Evolutionary conservation across 2,113 vertebrate genomes (phyloP).

Genomic region (Paracyprichromis sp.): DNA sequence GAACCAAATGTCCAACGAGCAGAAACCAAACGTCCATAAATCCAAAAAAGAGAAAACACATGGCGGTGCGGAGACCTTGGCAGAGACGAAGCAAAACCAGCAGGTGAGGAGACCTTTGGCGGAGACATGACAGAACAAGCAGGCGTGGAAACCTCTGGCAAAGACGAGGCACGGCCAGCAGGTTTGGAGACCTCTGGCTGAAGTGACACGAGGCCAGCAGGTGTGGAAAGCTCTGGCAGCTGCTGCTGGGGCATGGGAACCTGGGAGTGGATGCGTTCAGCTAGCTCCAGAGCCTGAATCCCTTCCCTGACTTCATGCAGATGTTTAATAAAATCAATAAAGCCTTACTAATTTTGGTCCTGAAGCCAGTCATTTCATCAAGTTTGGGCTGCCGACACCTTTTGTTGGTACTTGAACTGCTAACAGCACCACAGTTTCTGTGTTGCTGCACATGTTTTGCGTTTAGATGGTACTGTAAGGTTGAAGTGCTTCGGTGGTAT

Average conservation of each 20-base stretch:
- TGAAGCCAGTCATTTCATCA: background rate
- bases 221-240: background rate
- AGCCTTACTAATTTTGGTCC: background rate
- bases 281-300: background rate
- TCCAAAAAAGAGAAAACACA: background rate
- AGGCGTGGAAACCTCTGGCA: background rate
- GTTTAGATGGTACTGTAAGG: background rate
- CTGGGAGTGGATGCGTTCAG: background rate
- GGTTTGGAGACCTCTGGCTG: background rate
- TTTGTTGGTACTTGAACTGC: background rate
- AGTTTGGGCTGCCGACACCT: background rate
- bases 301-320: background rate
- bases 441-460: background rate
- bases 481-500: background rate
- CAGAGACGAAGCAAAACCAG: background rate
- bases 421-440: background rate
- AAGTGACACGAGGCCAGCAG: background rate
- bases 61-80: background rate
- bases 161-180: background rate
- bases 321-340: background rate
- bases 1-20: background rate
- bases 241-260: background rate
- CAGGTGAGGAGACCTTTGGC: background rate
- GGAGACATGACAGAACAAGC: background rate
- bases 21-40: background rate